Evolutionary conservation across 2,888 invertebrate genomes (phyloP).

Genomic region (Scaptomyza tumidula): DNA sequence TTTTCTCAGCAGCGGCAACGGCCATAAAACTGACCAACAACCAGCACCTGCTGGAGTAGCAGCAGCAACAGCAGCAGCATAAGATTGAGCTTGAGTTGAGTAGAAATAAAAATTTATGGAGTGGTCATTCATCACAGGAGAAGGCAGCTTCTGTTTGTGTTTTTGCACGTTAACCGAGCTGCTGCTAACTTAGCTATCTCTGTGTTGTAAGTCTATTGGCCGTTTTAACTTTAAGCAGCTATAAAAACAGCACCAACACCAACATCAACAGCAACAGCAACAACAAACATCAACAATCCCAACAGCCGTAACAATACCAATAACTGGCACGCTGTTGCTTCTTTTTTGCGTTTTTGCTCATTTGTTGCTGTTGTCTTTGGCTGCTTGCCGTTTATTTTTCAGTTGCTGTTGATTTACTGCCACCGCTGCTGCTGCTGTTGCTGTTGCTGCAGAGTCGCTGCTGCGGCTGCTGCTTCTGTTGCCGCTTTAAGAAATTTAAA

Average conservation of each 20-base stretch:
- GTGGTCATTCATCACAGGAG: constrained; percentile 71
- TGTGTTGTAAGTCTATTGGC: constrained; percentile 49
- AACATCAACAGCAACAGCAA: constrained; percentile 12
- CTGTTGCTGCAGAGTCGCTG: constrained; percentile 35
- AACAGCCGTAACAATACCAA: constrained; percentile 51
- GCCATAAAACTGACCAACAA: constrained; percentile 64
- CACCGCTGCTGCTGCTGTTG: constrained; percentile 15
- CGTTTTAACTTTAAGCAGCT: constrained; percentile 62
- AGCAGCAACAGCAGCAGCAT: constrained; percentile 21
- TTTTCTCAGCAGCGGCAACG: constrained; percentile 26
- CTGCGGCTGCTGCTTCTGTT: constrained; percentile 11
- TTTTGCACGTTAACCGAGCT: constrained; percentile 28
- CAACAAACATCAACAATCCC: constrained; percentile 31
- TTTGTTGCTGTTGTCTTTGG: constrained; percentile 59
- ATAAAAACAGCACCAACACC: constrained; percentile 48
- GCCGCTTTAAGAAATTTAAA: constrained; percentile 58
- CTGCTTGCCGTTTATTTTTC: constrained; percentile 42
- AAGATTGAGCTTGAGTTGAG: constrained; percentile 68
- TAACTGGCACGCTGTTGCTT: constrained; percentile 53
- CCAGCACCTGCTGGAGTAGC: constrained; percentile 13
- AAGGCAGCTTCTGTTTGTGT: constrained; percentile 44
- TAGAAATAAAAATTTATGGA: constrained; percentile 74
- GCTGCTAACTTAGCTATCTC: constrained; percentile 51
- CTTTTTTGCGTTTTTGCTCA: constrained; percentile 35
- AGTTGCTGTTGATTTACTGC: constrained; percentile 45